phyloP scores from a whole-genome alignment of 35 echinoderm and acorn worm genomes.

The Ptychodera flava region DNA sequence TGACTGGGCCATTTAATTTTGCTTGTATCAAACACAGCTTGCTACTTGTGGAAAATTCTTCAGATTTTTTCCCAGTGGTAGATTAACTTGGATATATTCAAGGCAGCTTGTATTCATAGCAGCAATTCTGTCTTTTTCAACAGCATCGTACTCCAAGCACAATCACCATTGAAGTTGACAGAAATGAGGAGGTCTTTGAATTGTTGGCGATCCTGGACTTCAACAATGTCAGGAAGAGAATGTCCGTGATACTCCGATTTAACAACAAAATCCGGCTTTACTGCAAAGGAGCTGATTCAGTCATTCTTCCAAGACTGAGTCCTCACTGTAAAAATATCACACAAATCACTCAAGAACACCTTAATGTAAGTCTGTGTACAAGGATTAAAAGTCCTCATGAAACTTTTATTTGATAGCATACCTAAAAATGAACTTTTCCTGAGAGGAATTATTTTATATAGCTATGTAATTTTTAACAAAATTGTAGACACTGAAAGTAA shows the following conservation, averaged over 20 bases:
- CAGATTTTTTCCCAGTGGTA: no score
- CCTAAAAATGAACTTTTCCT: no score
- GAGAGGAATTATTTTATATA: no score
- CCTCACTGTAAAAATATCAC: conserved; percentile 41
- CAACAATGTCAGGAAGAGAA: conserved; percentile 94
- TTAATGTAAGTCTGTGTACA: conserved; percentile 74
- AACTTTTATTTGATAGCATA: no score
- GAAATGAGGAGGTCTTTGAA: conserved; percentile 74
- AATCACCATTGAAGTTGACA: conserved; percentile 67
- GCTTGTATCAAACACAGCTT: no score
- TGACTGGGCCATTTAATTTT: no score
- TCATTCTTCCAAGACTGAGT: conserved; percentile 69
- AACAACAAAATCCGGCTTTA: conserved; percentile 72
- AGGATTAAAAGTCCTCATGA: no score
- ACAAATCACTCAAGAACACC: conserved; percentile 77
- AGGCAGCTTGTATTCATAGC: no score
- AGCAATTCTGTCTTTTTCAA: conserved; percentile 30
- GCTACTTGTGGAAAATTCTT: no score
- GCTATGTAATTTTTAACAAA: no score
- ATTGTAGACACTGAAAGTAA: no score
- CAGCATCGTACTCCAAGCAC: conserved; percentile 76
- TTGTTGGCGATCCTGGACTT: conserved; percentile 94
- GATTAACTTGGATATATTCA: no score
- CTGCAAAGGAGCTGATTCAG: conserved; percentile 92
- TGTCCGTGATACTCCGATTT: conserved; percentile 88